These are phyloP conservation scores for Eilema depressum DNA, from an alignment of 2,888 invertebrate genomes.

Conservation along the genomic window DNA sequence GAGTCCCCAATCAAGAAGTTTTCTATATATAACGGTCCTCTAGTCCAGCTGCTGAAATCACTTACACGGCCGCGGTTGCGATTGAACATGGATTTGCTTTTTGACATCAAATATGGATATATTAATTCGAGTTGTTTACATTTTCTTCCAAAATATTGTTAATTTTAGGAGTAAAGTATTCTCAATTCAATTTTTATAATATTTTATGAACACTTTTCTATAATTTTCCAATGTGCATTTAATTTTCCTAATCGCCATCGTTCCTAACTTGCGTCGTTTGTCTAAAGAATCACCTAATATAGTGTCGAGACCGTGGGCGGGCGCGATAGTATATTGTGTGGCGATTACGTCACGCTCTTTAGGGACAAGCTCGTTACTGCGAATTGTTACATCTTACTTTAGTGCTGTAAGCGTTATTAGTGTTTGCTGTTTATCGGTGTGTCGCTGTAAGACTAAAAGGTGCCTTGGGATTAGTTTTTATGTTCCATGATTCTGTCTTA, in stretches of 20 bases:
- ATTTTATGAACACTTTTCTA: background rate
- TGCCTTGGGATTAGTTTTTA: conserved; percentile 19
- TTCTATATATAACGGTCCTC: conserved; percentile 29
- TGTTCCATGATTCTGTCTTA: background rate
- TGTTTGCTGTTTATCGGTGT: conserved; percentile 52
- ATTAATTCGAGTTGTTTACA: background rate
- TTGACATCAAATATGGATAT: background rate
- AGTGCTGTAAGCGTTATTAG: conserved; percentile 55
- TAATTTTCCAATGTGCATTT: no score
- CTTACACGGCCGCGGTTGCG: conserved; percentile 16
- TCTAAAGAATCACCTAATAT: conserved; percentile 58
- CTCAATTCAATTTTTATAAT: no score
- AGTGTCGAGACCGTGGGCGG: conserved; percentile 46
- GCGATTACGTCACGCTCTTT: conserved; percentile 53
- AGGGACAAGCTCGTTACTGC: conserved; percentile 54
- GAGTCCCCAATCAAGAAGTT: conserved; percentile 55
- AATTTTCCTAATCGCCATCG: conserved; percentile 22
- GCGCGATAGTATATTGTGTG: conserved; percentile 56
- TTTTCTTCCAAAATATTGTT: background rate
- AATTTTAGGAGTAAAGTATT: background rate
- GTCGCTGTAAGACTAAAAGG: conserved; percentile 18
- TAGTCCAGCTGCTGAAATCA: conserved; percentile 27
- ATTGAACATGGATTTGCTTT: conserved; percentile 30
- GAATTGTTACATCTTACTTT: conserved; percentile 59
- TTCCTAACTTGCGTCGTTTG: conserved; percentile 39